Conservation (phyloP, 2,888 invertebrate species). For the Palloptera scutellata region DNA sequence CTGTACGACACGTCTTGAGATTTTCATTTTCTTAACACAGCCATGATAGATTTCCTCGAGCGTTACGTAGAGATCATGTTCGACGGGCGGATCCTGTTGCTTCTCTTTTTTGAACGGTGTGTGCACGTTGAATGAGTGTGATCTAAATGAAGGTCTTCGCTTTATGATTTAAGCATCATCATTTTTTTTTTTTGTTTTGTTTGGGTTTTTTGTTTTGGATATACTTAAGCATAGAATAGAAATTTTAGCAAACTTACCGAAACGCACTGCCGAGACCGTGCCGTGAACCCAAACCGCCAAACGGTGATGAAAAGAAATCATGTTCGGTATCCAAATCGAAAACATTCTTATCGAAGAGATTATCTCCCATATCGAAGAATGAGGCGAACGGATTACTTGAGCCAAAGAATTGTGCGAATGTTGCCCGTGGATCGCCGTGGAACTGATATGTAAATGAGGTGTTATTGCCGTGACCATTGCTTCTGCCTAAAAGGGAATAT, state of each 20-base stretch:
- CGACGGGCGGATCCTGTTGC: slow-evolving; percentile 88
- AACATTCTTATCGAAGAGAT: slow-evolving; percentile 70
- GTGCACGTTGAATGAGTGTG: slow-evolving; percentile 89
- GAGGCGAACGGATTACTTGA: slow-evolving; percentile 92
- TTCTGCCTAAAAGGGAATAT: slow-evolving; percentile 65
- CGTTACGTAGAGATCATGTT: slow-evolving; percentile 91
- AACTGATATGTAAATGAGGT: slow-evolving; percentile 84
- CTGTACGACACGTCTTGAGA: slow-evolving; percentile 88
- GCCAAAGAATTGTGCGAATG: slow-evolving; percentile 98
- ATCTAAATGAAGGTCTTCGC: slow-evolving; percentile 72
- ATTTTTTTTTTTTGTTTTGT: not conserved
- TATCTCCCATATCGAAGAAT: slow-evolving; percentile 81
- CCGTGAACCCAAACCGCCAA: slow-evolving; percentile 75
- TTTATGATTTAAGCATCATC: slow-evolving; percentile 38
- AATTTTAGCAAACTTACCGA: slow-evolving; percentile 52
- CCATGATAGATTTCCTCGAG: slow-evolving; percentile 95
- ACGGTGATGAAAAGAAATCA: slow-evolving; percentile 81
- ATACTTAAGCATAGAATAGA: slow-evolving; percentile 60
- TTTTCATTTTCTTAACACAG: slow-evolving; percentile 99
- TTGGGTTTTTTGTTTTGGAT: not conserved
- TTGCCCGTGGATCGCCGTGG: slow-evolving; percentile 95
- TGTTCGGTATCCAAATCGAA: slow-evolving; percentile 80
- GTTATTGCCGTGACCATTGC: slow-evolving; percentile 69
- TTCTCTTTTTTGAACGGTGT: slow-evolving; percentile 79
- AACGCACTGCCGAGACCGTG: slow-evolving; percentile 77